These are phyloP conservation scores for Drosophila lutescens DNA, from an alignment of 2,888 invertebrate species.

Conservation along the genomic window DNA sequence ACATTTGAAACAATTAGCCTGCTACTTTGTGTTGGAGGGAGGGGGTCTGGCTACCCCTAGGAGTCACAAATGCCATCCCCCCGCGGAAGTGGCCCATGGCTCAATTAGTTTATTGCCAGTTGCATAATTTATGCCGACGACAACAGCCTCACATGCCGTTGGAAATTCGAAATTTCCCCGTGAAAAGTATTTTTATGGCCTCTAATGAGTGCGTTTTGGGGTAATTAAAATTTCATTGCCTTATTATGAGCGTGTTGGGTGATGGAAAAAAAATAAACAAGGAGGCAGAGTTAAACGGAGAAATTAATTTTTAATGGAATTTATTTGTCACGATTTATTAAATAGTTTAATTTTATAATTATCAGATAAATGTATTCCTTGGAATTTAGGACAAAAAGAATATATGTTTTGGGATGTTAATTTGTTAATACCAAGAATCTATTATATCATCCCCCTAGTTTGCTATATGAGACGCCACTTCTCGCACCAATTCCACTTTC, in stretches of 20 bases:
- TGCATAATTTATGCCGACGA: conserved; percentile 66
- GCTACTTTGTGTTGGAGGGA: conserved; percentile 5
- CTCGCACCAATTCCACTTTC: conserved; percentile 24
- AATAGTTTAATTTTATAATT: too few relatives aligned
- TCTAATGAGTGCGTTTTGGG: conserved; percentile 31
- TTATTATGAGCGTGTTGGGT: conserved; percentile 21
- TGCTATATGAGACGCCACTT: conserved; percentile 7
- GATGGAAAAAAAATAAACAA: conserved; percentile 22
- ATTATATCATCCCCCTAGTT: background rate
- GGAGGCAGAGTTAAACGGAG: background rate
- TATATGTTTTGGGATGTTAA: background rate
- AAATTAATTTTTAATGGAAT: background rate
- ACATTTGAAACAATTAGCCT: conserved; percentile 75
- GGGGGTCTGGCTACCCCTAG: conserved; percentile 41
- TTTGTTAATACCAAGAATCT: background rate
- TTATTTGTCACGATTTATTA: conserved; percentile 14
- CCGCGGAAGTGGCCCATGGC: conserved; percentile 44
- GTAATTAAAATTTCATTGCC: conserved; percentile 43
- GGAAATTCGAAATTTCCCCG: conserved; percentile 10
- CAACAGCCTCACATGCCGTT: conserved; percentile 63
- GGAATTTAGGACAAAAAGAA: too few relatives aligned
- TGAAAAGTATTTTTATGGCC: conserved; percentile 39
- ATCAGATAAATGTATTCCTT: too few relatives aligned
- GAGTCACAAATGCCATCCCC: conserved; percentile 63
- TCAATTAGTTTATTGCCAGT: conserved; percentile 57